Evolutionary conservation across 2,797 vertebrate species (phyloP).

Genomic region (Podarcis lilfordi): DNA sequence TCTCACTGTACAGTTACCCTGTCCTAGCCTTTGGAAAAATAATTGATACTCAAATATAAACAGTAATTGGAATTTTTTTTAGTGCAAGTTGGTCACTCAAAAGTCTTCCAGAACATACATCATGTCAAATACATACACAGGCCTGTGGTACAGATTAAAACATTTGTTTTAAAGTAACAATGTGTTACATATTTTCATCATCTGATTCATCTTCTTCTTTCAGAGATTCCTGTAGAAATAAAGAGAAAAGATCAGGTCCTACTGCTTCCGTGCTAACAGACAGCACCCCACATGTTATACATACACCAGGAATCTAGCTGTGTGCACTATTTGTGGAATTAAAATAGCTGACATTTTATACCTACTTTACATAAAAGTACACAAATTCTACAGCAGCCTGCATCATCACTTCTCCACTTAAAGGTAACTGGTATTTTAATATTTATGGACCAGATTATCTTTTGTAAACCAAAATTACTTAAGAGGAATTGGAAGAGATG

Average conservation of each 20-base stretch:
- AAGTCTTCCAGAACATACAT: slow-evolving; percentile 60
- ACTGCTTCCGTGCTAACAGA: not conserved
- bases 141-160: slow-evolving; percentile 51
- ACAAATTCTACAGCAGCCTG: not conserved
- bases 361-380: not conserved
- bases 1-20: not conserved
- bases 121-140: slow-evolving; percentile 63
- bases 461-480: not conserved
- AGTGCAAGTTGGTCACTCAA: slow-evolving; percentile 68
- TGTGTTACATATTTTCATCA: slow-evolving; percentile 96
- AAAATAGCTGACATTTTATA: not conserved
- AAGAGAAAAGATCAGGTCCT: slow-evolving; percentile 10
- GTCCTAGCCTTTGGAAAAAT: not conserved
- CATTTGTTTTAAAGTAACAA: slow-evolving; percentile 64
- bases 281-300: not conserved
- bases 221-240: slow-evolving; percentile 88
- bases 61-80: slow-evolving; percentile 70
- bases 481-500: not conserved
- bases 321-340: not conserved
- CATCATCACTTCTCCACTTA: not conserved
- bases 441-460: not conserved
- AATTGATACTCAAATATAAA: slow-evolving; percentile 9
- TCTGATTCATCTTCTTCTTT: slow-evolving; percentile 99
- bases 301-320: no score
- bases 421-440: not conserved